A percentile compares a stretch with the other conserved stretches of the same genome.
phyloP scores from a whole-genome alignment of 2,113 vertebrate species.

The Oreotrochilus melanogaster region DNA sequence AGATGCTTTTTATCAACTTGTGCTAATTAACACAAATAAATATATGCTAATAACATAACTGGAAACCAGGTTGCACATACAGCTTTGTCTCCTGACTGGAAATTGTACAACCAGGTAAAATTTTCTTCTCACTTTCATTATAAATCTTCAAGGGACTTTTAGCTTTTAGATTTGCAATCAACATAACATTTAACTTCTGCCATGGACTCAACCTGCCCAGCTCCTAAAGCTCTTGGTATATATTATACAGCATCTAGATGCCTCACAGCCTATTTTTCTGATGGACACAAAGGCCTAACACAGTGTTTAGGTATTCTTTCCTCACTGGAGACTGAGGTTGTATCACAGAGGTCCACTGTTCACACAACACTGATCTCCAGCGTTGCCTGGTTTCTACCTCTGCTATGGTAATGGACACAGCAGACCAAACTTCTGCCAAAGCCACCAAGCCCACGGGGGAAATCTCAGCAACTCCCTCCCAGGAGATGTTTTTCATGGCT shows the following conservation, averaged over 20 bases:
- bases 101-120: neutral
- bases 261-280: neutral
- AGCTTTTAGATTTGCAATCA: neutral
- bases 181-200: neutral
- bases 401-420: neutral
- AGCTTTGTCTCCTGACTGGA: neutral
- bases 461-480: neutral
- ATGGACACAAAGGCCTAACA: neutral
- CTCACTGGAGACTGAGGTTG: neutral
- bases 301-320: neutral
- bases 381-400: neutral
- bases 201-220: accelerated
- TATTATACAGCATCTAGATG: neutral
- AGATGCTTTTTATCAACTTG: neutral
- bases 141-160: neutral
- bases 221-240: neutral
- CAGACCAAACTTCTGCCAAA: neutral
- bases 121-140: neutral
- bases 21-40: conserved; percentile 51
- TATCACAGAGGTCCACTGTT: neutral
- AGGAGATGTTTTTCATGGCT: neutral
- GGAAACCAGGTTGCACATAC: neutral
- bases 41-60: neutral
- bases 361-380: neutral
- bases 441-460: neutral